Percentiles rank a stretch among this genome's conserved stretches.
Conservation (phyloP, 2,113 vertebrate genomes). For the Ceyx margarethae region DNA sequence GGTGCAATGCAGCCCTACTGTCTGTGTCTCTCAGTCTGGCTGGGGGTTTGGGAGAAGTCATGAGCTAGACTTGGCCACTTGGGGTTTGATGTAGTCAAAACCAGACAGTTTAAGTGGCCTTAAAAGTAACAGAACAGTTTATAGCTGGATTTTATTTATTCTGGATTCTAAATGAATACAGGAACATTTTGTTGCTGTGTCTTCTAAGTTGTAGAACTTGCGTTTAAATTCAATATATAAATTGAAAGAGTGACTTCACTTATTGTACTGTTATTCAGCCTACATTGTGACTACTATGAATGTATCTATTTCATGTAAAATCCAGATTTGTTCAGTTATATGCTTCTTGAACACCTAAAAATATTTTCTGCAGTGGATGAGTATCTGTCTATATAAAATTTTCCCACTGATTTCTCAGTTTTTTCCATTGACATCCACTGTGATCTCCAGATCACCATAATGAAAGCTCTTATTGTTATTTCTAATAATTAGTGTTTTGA, state of each 20-base stretch:
- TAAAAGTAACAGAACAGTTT: not conserved
- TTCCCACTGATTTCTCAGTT: not conserved
- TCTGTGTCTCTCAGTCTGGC: not conserved
- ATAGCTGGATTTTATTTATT: not conserved
- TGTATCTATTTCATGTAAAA: not conserved
- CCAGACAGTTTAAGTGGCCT: not conserved
- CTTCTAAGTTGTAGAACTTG: not conserved
- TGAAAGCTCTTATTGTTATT: not conserved
- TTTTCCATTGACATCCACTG: not conserved
- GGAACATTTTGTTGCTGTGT: not conserved
- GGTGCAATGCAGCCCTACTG: not conserved
- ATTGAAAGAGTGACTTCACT: not conserved
- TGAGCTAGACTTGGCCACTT: not conserved
- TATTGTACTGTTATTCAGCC: not conserved
- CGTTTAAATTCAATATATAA: not conserved
- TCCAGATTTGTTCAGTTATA: not conserved
- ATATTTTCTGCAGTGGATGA: not conserved
- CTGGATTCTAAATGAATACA: not conserved
- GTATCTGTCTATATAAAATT: not conserved
- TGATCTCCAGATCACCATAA: not conserved
- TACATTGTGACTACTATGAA: not conserved
- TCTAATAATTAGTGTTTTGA: not conserved
- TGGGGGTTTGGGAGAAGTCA: fast-evolving
- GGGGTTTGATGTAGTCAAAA: not conserved
- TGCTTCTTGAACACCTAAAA: not conserved